Percentiles rank a stretch among this genome's conserved stretches.
phyloP scores from a whole-genome alignment of 2,797 vertebrate genomes.

The Coreius guichenoti region DNA sequence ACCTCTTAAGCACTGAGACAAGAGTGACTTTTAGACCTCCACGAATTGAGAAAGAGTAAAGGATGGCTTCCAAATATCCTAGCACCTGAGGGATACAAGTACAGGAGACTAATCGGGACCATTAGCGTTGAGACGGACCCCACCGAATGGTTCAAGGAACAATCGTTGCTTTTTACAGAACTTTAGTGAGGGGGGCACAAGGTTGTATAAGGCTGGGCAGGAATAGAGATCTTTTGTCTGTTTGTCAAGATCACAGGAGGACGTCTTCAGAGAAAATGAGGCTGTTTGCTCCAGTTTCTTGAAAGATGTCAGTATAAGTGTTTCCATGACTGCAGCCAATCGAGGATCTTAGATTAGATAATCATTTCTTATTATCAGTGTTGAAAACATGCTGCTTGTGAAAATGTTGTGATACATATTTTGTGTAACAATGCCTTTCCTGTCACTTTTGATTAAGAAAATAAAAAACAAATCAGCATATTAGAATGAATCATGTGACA shows the following conservation, averaged over 20 bases:
- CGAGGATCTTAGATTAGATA: neutral
- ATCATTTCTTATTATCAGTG: neutral
- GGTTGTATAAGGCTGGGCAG: neutral
- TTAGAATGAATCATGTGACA: neutral
- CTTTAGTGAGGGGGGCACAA: neutral
- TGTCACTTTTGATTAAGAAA: neutral
- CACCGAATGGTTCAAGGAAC: neutral
- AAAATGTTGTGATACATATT: neutral
- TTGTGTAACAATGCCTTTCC: neutral
- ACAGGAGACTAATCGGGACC: slow-evolving; percentile 16
- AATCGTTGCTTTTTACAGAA: slow-evolving; percentile 32
- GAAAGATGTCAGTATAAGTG: neutral
- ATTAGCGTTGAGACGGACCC: neutral
- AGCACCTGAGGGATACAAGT: slow-evolving; percentile 36
- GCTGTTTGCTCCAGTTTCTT: neutral
- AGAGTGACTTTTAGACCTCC: slow-evolving; percentile 29
- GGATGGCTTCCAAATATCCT: slow-evolving; percentile 26
- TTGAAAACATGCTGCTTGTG: neutral
- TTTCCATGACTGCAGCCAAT: neutral
- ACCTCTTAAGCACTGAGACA: slow-evolving; percentile 35
- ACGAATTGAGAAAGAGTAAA: slow-evolving; percentile 25
- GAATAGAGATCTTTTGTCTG: slow-evolving; percentile 27
- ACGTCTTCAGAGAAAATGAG: slow-evolving; percentile 2
- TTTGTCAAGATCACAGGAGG: slow-evolving; percentile 10
- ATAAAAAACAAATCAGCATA: too few relatives aligned